phyloP scores from a whole-genome alignment of 2,113 vertebrate genomes.

The Cottus gobio region DNA sequence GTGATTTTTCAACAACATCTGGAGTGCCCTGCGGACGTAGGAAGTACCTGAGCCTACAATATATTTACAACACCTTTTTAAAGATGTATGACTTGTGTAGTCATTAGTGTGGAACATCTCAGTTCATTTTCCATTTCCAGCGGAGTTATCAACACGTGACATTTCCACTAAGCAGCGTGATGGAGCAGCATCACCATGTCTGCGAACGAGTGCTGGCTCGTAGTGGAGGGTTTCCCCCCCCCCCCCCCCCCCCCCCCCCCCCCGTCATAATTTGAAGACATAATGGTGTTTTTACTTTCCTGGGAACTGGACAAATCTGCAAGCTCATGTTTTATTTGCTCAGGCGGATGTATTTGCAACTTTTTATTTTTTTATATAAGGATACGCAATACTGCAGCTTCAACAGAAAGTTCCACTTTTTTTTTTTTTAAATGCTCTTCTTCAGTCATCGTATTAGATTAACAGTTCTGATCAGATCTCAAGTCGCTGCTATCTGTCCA shows the following conservation, averaged over 20 bases:
- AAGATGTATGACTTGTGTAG: background rate
- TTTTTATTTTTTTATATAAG: no score
- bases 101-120: background rate
- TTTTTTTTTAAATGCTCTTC: background rate
- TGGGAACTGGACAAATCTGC: background rate
- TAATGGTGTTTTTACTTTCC: background rate
- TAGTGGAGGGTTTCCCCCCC: background rate
- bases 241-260: background rate
- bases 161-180: background rate
- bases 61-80: background rate
- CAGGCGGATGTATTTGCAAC: background rate
- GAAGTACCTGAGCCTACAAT: background rate
- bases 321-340: background rate
- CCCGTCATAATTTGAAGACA: background rate
- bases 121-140: background rate
- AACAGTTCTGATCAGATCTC: background rate
- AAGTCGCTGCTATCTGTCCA: background rate
- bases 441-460: background rate
- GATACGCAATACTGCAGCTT: background rate
- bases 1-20: slow-evolving; percentile 1
- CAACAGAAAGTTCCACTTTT: background rate
- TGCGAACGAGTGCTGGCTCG: background rate
- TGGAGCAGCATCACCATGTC: background rate
- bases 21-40: background rate
- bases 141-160: background rate